Percentiles rank a stretch among this genome's conserved stretches.
These are phyloP conservation scores for Drosophila fungiperda DNA, from an alignment of 2,888 invertebrate species.

Conservation along the genomic window DNA sequence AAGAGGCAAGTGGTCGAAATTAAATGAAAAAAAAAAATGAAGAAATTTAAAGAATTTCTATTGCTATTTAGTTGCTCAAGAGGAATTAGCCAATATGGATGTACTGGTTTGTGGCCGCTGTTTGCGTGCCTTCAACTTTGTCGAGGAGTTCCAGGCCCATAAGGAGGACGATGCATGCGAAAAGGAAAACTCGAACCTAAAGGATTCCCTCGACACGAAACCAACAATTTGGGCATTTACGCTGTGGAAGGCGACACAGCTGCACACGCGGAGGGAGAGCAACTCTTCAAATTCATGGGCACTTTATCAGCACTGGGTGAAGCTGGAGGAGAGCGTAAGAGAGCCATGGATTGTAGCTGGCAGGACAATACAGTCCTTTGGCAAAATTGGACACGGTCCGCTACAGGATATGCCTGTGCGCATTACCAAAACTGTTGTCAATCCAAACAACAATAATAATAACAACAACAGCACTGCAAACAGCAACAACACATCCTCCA, in stretches of 20 bases:
- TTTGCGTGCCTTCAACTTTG: constrained; percentile 91
- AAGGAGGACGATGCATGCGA: constrained; percentile 85
- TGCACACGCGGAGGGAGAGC: constrained; percentile 83
- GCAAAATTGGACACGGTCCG: constrained; percentile 86
- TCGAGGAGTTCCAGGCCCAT: constrained; percentile 92
- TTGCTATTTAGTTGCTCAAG: constrained; percentile 88
- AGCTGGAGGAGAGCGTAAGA: constrained; percentile 90
- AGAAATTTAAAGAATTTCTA: constrained; percentile 18
- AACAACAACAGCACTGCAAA: constrained; percentile 58
- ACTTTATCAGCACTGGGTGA: constrained; percentile 93
- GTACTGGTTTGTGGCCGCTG: constrained; percentile 94
- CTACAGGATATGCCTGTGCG: constrained; percentile 85
- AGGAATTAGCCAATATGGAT: constrained; percentile 91
- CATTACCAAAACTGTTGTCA: constrained; percentile 85
- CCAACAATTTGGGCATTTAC: constrained; percentile 94
- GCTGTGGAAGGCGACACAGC: constrained; percentile 90
- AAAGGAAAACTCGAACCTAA: constrained; percentile 85
- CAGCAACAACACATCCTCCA: constrained; percentile 54
- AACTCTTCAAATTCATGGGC: constrained; percentile 89
- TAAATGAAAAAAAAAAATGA: constrained; percentile 3
- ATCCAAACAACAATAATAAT: constrained; percentile 73
- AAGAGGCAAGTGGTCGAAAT: constrained; percentile 86
- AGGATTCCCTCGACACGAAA: constrained; percentile 90
- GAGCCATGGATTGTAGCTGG: constrained; percentile 93
- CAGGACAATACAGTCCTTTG: constrained; percentile 90